Base-by-base conservation (phyloP, 2,113 vertebrate genomes). In the Ceratotherium simum region DNA sequence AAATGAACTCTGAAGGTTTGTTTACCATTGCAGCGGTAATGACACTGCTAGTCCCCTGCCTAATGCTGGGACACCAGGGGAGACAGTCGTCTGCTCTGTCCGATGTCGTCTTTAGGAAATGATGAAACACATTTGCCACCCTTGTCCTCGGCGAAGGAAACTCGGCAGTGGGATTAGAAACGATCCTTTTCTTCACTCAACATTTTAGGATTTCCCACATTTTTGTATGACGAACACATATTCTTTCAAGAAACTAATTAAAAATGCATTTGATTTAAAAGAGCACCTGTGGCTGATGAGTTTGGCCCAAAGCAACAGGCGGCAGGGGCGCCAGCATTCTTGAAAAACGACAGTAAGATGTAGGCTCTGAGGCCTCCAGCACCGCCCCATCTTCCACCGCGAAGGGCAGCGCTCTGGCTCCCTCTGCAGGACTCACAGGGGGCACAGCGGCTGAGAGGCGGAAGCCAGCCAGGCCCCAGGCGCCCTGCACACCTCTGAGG, bases 261-360 rank as follows among this genome's bases (percentile, higher is more conserved):
- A 11, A 82, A 48, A 23, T 1, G 18, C 60, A 46, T 25, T 88
- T 60, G 27, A 54, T 3, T 10, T 81, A 27, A 42, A 36, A 42
- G 62, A n/a, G 12, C 46, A 3, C 9, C 8, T 2, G 62, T 5
- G 7, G 7, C 11, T 2, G 5, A 2, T 0, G 20, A 21, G 18
- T 60, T 1, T 58, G 56, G 17, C 48, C 36, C 75, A 3, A 1
- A 10, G 29, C 11, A 23, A 20, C 0, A 16, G 2, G 6, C 39
- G n/a, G 4, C 8, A 21, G 20, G 42, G 18, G 2, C 33, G 17
- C 23, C 10, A 39, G 9, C 29, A 42, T 27, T 67, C 62, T 64
- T 2, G 8, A 62, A 31, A 62, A 42, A 1, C 2, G 3, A 2
- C 0, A 0, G 62, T 18, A 12, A 25, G 8, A 21, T 3, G 29